phyloP scores from a whole-genome alignment of 2,797 vertebrate species.

The Hylomyscus alleni region DNA sequence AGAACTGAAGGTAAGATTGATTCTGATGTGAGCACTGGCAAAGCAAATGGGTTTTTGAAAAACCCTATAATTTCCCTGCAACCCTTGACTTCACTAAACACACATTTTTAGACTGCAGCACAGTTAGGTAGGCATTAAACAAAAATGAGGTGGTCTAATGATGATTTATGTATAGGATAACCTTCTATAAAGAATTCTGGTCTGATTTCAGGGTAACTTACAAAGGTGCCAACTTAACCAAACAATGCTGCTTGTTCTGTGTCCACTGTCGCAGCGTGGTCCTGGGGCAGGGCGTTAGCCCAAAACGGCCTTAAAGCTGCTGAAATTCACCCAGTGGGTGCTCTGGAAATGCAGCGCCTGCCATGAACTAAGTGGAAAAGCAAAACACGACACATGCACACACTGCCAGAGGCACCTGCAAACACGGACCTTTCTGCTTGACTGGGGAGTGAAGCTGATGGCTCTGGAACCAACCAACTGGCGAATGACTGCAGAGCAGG shows the following conservation, averaged over 20 bases:
- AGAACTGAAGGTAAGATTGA: conserved; percentile 85
- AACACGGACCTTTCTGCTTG: conserved; percentile 59
- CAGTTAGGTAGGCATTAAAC: conserved; percentile 89
- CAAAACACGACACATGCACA: conserved; percentile 76
- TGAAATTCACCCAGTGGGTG: conserved; percentile 21
- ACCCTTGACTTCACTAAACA: conserved; percentile 91
- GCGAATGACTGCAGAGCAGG: conserved; percentile 1
- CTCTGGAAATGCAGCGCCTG: not conserved
- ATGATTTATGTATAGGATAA: conserved; percentile 88
- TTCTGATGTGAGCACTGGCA: conserved; percentile 87
- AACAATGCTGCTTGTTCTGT: conserved; percentile 19
- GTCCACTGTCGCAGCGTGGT: not conserved
- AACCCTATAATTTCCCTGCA: conserved; percentile 90
- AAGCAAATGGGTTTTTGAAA: conserved; percentile 90
- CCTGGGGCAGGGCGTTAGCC: accelerated
- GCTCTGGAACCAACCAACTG: conserved; percentile 69
- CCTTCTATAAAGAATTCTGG: conserved; percentile 87
- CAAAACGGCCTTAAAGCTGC: conserved; percentile 18
- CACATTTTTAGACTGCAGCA: conserved; percentile 87
- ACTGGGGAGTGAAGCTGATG: not conserved
- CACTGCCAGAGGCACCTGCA: conserved; percentile 65
- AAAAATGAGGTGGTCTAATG: conserved; percentile 88
- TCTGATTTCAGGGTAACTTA: conserved; percentile 88
- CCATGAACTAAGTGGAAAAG: conserved; percentile 61
- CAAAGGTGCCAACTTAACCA: conserved; percentile 87